Evolutionary conservation across 2,888 invertebrate species (phyloP).

Genomic region (Athalia cordata): DNA sequence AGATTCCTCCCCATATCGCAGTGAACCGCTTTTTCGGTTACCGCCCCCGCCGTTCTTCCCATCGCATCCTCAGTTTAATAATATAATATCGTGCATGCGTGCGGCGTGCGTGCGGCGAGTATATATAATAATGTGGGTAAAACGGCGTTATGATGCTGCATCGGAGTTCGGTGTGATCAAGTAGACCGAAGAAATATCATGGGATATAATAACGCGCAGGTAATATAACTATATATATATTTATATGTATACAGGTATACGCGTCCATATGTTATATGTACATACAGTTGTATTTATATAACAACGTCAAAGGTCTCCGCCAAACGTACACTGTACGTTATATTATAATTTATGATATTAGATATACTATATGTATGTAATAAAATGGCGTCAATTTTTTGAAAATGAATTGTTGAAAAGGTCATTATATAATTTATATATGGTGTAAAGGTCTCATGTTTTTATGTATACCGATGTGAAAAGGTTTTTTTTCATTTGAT

Average conservation of each 20-base stretch:
- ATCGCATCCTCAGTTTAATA: constrained; percentile 25
- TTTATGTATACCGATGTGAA: no score
- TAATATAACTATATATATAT: constrained; percentile 29
- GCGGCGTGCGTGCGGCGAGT: constrained; percentile 43
- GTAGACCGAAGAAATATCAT: no score
- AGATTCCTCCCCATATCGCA: constrained; percentile 45
- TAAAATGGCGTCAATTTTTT: no score
- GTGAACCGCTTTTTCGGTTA: constrained; percentile 54
- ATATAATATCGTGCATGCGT: constrained; percentile 54
- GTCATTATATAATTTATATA: no score
- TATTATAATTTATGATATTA: constrained; percentile 63
- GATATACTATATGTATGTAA: constrained; percentile 55
- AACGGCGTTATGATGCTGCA: constrained; percentile 19
- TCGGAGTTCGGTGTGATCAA: no score
- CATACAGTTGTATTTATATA: constrained; percentile 40
- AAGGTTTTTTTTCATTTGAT: no score
- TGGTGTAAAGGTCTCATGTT: no score
- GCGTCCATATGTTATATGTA: constrained; percentile 16
- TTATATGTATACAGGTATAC: constrained; percentile 36
- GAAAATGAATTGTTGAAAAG: no score
- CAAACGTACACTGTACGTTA: constrained; percentile 51
- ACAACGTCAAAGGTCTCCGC: constrained; percentile 60
- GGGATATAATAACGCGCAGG: not conserved
- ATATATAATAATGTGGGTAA: constrained; percentile 36
- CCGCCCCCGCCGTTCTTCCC: constrained; percentile 50